Evolutionary conservation across 2,797 vertebrate species (phyloP).

Genomic region (Australoheros facetus): DNA sequence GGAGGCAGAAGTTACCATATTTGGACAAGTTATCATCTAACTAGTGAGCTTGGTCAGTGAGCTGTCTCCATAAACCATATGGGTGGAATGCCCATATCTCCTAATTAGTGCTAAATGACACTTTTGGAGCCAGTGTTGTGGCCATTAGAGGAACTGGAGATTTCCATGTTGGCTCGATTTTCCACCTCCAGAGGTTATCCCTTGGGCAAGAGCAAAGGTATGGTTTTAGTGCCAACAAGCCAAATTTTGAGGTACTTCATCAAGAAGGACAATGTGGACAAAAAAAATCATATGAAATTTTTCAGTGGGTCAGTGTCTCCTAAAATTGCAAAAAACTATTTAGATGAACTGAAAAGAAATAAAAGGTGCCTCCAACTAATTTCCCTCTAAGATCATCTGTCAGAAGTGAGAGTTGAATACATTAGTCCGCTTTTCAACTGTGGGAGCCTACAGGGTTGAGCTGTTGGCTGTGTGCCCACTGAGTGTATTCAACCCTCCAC

Average conservation of each 20-base stretch:
- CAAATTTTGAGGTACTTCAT: background rate
- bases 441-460: conserved; percentile 76
- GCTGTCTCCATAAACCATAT: background rate
- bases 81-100: background rate
- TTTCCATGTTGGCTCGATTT: background rate
- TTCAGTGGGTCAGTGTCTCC: background rate
- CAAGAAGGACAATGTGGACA: too few species aligned
- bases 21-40: background rate
- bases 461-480: conserved; percentile 86
- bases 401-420: conserved; percentile 65
- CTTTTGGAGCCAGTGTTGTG: background rate
- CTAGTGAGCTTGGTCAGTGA: background rate
- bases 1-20: background rate
- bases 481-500: conserved; percentile 89
- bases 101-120: background rate
- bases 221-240: background rate
- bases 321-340: conserved; percentile 5
- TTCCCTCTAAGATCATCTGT: conserved; percentile 59
- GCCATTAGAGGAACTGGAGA: background rate
- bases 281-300: background rate
- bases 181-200: background rate
- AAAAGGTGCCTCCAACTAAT: conserved; percentile 40
- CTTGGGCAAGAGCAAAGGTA: background rate
- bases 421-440: conserved; percentile 70
- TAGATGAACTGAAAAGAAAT: conserved; percentile 43